Evolutionary conservation across 2,888 invertebrate genomes (phyloP), one percentile per base, ranked within the genome.

Genomic region (Zaprionus bogoriensis): DNA sequence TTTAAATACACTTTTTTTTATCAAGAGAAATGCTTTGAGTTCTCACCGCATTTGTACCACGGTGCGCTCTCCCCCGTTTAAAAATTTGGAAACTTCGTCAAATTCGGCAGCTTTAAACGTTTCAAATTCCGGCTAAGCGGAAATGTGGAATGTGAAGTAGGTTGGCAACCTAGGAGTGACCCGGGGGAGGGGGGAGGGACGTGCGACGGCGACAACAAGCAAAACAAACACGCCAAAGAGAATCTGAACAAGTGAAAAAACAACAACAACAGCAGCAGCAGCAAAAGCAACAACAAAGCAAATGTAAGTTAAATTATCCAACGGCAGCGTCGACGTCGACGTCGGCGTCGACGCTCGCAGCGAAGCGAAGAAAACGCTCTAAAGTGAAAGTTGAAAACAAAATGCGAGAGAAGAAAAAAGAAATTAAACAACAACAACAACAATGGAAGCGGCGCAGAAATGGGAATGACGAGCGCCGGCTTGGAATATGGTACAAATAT

Each of bases 321-420:
- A 55, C 51, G 69, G 6, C 51, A n/a, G 12, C 61, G 60, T 14
- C 48, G 51, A 25, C 58, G 73, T 9, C 32, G 36, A 50, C 48
- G 68, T 7, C 46, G 20, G 10, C 63, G 44, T 32, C 57, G 47
- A 42, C 53, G 76, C 54, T 44, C 50, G 58, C 63, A 67, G 48
- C 62, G 59, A 69, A 63, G 66, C 76, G 76, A 48, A 30, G 51
- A 61, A 27, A 70, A 38, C 59, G 54, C 62, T 55, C 58, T 38
- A 51, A 69, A 74, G 74, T 74, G 78, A 74, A 74, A 74, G 78
- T 74, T 58, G 55, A 77, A 62, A 67, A 57, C 61, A 75, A 61
- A 67, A 63, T 63, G 51, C 42, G 36, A 68, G 27, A 69, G 53
- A 62, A 60, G 59, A 38, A 57, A 41, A 51, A 74, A 53, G 51